These are phyloP conservation scores for Odontocerum albicorne DNA, from an alignment of 2,888 invertebrate species.

Conservation along the genomic window DNA sequence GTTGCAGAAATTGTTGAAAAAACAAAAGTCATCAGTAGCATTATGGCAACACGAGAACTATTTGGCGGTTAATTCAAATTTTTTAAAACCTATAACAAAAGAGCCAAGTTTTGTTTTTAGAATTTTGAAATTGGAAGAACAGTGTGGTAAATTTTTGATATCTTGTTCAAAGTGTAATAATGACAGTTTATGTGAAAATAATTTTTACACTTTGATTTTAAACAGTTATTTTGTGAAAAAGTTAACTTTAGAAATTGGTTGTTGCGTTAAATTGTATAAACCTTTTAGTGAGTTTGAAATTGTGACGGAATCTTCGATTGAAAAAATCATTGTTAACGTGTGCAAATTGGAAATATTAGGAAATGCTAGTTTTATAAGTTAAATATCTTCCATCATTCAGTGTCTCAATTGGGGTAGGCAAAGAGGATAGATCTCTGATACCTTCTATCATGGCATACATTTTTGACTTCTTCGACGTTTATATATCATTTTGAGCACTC, in stretches of 20 bases:
- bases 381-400: too few relatives aligned
- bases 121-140: constrained; percentile 26
- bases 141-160: constrained; percentile 47
- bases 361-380: too few relatives aligned
- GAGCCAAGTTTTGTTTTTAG: constrained; percentile 32
- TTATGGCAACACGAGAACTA: constrained; percentile 60
- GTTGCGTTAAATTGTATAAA: constrained; percentile 46
- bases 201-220: constrained; percentile 44
- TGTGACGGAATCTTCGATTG: too few relatives aligned
- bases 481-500: too few relatives aligned
- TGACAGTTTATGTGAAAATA: constrained; percentile 40
- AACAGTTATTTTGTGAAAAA: constrained; percentile 43
- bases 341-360: constrained; percentile 45
- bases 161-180: constrained; percentile 35
- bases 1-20: constrained; percentile 49
- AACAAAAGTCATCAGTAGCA: constrained; percentile 50
- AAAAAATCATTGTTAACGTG: constrained; percentile 46
- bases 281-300: constrained; percentile 44
- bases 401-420: too few relatives aligned
- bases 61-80: constrained; percentile 50
- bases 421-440: too few relatives aligned
- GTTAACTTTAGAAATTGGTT: constrained; percentile 40
- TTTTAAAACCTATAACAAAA: constrained; percentile 43
- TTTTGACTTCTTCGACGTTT: too few relatives aligned
- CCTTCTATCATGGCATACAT: too few relatives aligned